Evolutionary conservation across 2,888 invertebrate genomes (phyloP).

Genomic region (Tinea trinotella): DNA sequence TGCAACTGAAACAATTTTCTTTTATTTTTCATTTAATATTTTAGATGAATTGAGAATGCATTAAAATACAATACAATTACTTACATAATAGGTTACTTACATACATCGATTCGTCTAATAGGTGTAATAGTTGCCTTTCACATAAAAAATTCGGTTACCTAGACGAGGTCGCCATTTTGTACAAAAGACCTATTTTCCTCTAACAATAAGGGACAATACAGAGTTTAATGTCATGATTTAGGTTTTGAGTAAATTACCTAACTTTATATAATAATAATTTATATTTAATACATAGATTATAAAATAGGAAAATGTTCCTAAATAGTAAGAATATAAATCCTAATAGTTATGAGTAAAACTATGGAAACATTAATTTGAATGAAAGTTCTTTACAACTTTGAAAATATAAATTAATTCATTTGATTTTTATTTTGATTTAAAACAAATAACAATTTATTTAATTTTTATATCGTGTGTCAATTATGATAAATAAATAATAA

Average conservation of each 20-base stretch:
- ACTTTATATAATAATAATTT: constrained; percentile 41
- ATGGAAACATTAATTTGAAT: background rate
- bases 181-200: constrained; percentile 55
- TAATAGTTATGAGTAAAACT: background rate
- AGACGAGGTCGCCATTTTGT: constrained; percentile 68
- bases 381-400: background rate
- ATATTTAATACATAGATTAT: constrained; percentile 61
- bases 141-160: constrained; percentile 61
- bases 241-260: constrained; percentile 29
- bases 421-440: constrained; percentile 40
- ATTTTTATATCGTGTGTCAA: constrained; percentile 30
- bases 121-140: constrained; percentile 18
- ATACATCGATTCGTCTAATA: constrained; percentile 15
- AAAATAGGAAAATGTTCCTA: constrained; percentile 54
- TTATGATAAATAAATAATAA: constrained; percentile 66
- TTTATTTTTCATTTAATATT: constrained; percentile 5
- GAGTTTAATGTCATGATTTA: constrained; percentile 4
- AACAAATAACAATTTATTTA: background rate
- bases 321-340: constrained; percentile 26
- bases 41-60: constrained; percentile 13
- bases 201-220: constrained; percentile 22
- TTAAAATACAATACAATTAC: constrained; percentile 19
- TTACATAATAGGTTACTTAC: constrained; percentile 17
- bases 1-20: background rate
- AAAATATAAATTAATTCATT: background rate